phyloP scores from a whole-genome alignment of 2,113 vertebrate genomes.

The Dromaius novaehollandiae region DNA sequence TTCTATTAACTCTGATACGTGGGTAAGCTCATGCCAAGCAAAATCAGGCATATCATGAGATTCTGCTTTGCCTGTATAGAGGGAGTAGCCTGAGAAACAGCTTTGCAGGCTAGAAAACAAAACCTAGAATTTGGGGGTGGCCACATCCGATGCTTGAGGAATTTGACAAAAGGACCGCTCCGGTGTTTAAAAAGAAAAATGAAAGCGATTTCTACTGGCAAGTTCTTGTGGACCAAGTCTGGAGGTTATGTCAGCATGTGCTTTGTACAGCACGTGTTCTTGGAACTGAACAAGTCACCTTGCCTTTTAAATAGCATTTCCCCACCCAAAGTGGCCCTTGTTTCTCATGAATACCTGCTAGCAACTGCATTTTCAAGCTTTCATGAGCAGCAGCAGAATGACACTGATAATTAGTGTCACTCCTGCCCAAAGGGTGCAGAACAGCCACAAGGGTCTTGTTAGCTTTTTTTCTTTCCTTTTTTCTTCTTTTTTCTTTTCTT shows the following conservation, averaged over 20 bases:
- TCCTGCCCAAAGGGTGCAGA: neutral
- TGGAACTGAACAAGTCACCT: neutral
- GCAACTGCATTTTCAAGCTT: neutral
- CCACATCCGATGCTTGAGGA: neutral
- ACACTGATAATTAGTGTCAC: neutral
- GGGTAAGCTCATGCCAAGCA: constrained; percentile 8
- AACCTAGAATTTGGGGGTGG: neutral
- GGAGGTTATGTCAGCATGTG: neutral
- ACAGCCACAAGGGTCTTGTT: neutral
- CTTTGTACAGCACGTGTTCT: neutral
- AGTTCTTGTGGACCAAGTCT: neutral
- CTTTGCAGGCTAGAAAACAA: neutral
- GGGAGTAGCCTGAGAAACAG: neutral
- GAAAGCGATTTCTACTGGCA: neutral
- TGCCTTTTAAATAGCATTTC: neutral
- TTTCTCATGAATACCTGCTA: neutral
- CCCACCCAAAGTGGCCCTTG: neutral
- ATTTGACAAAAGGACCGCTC: neutral
- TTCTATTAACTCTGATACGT: neutral
- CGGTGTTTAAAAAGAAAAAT: neutral
- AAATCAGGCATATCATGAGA: neutral
- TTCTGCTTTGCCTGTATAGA: neutral
- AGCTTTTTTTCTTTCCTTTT: neutral
- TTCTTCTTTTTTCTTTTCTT: neutral
- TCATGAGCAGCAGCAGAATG: neutral